These are phyloP conservation scores for Aleiodes alternator DNA, from an alignment of 2,888 invertebrate genomes.

Conservation along the genomic window DNA sequence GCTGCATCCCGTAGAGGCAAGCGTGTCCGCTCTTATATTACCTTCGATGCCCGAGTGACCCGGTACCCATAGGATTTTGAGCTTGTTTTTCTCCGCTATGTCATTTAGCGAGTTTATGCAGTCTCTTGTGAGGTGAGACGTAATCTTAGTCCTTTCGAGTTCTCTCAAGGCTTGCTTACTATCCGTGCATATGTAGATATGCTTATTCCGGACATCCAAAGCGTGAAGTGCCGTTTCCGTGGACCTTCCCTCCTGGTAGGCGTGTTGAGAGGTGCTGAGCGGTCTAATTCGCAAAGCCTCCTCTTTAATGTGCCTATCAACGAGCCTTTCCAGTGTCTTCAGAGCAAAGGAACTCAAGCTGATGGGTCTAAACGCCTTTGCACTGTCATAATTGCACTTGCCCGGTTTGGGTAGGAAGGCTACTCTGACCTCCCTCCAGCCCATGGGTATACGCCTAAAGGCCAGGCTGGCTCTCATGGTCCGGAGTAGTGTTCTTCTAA, in stretches of 20 bases:
- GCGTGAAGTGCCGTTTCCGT: constrained; percentile 48
- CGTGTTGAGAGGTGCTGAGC: constrained; percentile 49
- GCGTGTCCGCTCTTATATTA: too few species aligned
- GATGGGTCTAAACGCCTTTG: constrained; percentile 53
- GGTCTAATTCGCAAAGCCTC: neutral
- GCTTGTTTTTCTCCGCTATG: too few species aligned
- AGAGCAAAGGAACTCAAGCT: constrained; percentile 56
- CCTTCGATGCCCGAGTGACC: too few species aligned
- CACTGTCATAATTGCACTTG: constrained; percentile 39
- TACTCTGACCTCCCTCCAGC: constrained; percentile 38
- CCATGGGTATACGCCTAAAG: constrained; percentile 36
- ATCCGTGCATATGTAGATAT: too few species aligned
- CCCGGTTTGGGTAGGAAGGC: constrained; percentile 55
- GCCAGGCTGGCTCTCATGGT: constrained; percentile 4
- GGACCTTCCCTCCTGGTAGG: constrained; percentile 53
- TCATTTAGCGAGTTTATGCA: too few species aligned
- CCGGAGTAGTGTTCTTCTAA: too few species aligned
- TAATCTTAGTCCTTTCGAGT: too few species aligned
- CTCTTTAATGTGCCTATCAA: constrained; percentile 53
- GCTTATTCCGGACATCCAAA: too few species aligned
- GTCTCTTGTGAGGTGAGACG: too few species aligned
- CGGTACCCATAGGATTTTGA: too few species aligned
- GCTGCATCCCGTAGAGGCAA: too few species aligned
- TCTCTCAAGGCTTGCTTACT: too few species aligned
- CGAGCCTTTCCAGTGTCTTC: constrained; percentile 56